Conservation (phyloP, 2,888 invertebrate species). For the Hypsopygia costalis region DNA sequence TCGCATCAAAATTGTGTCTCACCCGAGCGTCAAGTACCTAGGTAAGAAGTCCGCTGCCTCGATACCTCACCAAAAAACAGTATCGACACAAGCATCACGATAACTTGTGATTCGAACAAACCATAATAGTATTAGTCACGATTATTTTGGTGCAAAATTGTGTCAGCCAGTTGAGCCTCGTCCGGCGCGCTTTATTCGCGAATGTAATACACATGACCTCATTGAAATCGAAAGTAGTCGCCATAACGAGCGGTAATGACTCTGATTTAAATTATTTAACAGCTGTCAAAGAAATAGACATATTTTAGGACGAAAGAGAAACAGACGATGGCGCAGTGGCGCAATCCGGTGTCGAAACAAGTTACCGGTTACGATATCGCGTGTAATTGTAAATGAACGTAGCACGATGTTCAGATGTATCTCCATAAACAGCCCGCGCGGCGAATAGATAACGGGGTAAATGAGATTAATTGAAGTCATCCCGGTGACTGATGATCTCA, state of each 20-base stretch:
- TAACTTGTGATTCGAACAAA: too few species aligned
- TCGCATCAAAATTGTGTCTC: too few species aligned
- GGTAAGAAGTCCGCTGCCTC: too few species aligned
- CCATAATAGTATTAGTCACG: too few species aligned
- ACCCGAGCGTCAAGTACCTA: too few species aligned
- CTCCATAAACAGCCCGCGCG: too few species aligned
- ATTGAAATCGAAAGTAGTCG: conserved; percentile 9
- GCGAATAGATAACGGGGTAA: too few species aligned
- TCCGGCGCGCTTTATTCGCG: conserved; percentile 3
- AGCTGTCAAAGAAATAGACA: not conserved
- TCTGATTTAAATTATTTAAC: conserved; percentile 4
- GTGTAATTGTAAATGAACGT: not conserved
- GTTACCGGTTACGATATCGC: too few species aligned
- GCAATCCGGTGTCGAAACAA: not conserved
- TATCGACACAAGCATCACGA: too few species aligned
- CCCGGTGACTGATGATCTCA: not conserved
- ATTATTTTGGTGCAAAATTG: conserved; percentile 2
- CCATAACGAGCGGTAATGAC: not conserved
- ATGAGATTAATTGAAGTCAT: too few species aligned
- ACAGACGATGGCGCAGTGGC: too few species aligned
- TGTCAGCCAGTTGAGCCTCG: not conserved
- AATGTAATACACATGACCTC: conserved; percentile 7
- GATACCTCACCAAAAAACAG: too few species aligned
- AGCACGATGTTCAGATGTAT: not conserved
- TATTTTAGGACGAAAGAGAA: conserved; percentile 3